Base-by-base conservation (phyloP, 1,140 invertebrate species). In the Drosophila tristis region DNA sequence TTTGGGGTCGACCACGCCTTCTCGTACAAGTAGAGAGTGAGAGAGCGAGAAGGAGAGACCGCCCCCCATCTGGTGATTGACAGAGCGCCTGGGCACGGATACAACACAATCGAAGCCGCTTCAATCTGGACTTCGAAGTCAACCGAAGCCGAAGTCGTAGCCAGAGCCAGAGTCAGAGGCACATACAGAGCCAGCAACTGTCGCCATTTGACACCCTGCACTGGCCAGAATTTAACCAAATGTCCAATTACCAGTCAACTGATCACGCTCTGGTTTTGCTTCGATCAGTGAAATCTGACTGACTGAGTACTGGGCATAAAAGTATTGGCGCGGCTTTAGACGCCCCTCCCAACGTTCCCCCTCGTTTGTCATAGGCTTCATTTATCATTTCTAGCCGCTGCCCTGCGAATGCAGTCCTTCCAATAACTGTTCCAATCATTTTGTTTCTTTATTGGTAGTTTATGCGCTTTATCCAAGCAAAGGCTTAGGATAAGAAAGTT, bases 1-100 rank as follows among this genome's bases (percentile, higher is more conserved):
- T 75, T 86, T 86, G 82, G 75, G 78, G 82, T 89, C 84, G 63
- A 44, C 49, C 80, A 80, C 80, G 66, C 76, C 77, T 51, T 61
- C 39, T 29, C 16, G 48, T 26, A 29, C 9, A 26, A 11, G 6
- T 25, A 31, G 5, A n/a, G 11, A 45, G 15, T 5, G 7, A n/a
- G 29, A 15, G 23, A 35, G 8, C 16, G 39, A 54, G 4, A 54
- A 2, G 23, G 43, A 54, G 39, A 26, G 13, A 39, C 50, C 62
- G 62, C 62, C 53, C 67, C 77, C 77, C 73, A 56, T 48, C 58
- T 29, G 64, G 26, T 87, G 78, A 85, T 80, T 85, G 80, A 81
- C 80, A 68, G 44, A 67, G 58, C 78, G 66, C 58, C 62, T 78
- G 81, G 81, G 77, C 82, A 74, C 74, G 81, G 81, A 74, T 5